Evolutionary conservation across 92 coral and sea anemone species (phyloP).

Genomic region (Epizoanthus scotinus): DNA sequence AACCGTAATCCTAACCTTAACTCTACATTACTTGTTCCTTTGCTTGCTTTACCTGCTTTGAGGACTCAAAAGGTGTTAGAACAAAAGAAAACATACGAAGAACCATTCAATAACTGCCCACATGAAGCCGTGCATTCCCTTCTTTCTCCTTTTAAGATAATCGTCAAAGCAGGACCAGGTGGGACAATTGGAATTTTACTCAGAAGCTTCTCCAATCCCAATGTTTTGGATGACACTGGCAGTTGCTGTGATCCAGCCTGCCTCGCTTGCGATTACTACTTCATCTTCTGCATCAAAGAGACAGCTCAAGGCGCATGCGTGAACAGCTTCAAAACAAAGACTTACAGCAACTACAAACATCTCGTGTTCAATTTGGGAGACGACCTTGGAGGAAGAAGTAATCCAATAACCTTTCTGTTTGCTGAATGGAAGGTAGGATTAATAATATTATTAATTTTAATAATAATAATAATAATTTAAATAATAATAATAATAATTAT

Average conservation of each 20-base stretch:
- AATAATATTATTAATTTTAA: too few relatives aligned
- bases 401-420: conserved; percentile 36
- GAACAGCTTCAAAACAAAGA: conserved; percentile 47
- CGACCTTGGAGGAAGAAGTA: conserved; percentile 44
- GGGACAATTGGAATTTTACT: conserved; percentile 57
- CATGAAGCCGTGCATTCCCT: too few relatives aligned
- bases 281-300: conserved; percentile 63
- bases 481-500: too few relatives aligned
- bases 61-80: too few relatives aligned
- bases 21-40: too few relatives aligned
- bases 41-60: too few relatives aligned
- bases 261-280: conserved; percentile 61
- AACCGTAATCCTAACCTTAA: too few relatives aligned
- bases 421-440: too few relatives aligned
- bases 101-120: too few relatives aligned
- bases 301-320: conserved; percentile 50
- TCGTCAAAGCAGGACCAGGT: conserved; percentile 53
- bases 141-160: conserved; percentile 16
- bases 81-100: too few relatives aligned
- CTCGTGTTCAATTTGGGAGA: conserved; percentile 60
- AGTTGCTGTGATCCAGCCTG: conserved; percentile 74
- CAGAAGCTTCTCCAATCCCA: conserved; percentile 71
- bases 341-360: conserved; percentile 54
- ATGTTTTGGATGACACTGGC: conserved; percentile 56
- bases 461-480: too few relatives aligned